Percentiles rank a stretch among this genome's conserved stretches.
These are phyloP conservation scores for Varanus komodoensis DNA, from an alignment of 2,113 vertebrate species.

Conservation along the genomic window DNA sequence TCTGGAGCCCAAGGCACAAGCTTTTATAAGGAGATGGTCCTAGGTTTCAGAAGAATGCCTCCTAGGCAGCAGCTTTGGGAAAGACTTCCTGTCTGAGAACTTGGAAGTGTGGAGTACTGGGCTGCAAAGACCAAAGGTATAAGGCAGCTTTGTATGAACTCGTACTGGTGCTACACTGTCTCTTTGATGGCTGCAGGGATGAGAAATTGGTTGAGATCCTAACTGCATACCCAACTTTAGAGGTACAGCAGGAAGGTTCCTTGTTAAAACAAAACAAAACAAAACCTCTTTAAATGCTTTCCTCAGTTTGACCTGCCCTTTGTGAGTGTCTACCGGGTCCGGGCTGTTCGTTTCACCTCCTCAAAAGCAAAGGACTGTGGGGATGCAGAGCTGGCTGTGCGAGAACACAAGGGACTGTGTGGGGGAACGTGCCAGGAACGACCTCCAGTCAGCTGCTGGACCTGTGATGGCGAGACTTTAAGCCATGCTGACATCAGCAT, in stretches of 20 bases:
- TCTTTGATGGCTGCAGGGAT: background rate
- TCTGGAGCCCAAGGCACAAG: background rate
- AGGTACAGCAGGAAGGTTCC: background rate
- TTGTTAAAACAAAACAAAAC: background rate
- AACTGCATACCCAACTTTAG: background rate
- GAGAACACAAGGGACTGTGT: conserved; percentile 47
- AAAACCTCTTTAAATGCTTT: background rate
- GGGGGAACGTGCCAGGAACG: conserved; percentile 70
- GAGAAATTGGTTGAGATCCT: background rate
- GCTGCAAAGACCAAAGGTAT: background rate
- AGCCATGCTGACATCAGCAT: conserved; percentile 74
- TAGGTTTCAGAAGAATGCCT: background rate
- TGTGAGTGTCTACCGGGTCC: conserved; percentile 85
- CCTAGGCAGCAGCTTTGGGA: background rate
- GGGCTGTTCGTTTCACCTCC: conserved; percentile 77
- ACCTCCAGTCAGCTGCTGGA: conserved; percentile 76
- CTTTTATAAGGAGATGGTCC: background rate
- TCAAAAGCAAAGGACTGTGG: conserved; percentile 56
- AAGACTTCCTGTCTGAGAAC: background rate
- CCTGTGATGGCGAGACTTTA: conserved; percentile 84
- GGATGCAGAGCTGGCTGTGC: conserved; percentile 10
- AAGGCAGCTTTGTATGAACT: background rate
- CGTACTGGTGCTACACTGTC: background rate
- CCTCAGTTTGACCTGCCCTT: conserved; percentile 85
- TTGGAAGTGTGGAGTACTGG: background rate